phyloP scores from a whole-genome alignment of 2,113 vertebrate species.

The Vidua macroura region DNA sequence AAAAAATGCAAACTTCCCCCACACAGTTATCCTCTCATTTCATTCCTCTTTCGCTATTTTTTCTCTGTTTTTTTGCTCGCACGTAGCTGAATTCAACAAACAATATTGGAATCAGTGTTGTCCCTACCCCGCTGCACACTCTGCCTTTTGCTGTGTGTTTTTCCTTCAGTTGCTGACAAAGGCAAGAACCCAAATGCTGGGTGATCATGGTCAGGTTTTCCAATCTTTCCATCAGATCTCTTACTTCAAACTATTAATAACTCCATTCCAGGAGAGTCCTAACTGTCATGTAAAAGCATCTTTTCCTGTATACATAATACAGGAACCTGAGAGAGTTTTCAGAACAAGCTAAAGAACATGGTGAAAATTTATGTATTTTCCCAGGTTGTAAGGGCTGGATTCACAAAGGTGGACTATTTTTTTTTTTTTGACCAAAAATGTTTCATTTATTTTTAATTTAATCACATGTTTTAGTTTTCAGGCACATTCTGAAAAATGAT shows the following conservation, averaged over 20 bases:
- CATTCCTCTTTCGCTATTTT: background rate
- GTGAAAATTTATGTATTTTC: background rate
- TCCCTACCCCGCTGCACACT: background rate
- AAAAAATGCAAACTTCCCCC: background rate
- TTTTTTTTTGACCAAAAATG: background rate
- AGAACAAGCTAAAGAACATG: background rate
- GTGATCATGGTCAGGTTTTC: background rate
- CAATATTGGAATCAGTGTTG: background rate
- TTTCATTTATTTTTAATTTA: constrained; percentile 49
- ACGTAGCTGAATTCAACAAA: background rate
- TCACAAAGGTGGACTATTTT: background rate
- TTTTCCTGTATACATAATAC: background rate
- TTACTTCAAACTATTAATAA: constrained; percentile 35
- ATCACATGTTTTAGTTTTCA: constrained; percentile 38
- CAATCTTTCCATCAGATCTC: background rate
- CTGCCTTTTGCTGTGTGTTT: background rate
- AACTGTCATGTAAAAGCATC: background rate
- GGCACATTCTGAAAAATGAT: constrained; percentile 32
- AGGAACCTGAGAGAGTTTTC: background rate
- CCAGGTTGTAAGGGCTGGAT: background rate
- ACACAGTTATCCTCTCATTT: background rate
- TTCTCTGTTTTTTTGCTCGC: background rate
- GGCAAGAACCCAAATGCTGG: background rate
- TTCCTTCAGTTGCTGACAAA: background rate
- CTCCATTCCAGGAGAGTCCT: background rate